Conservation (phyloP, 2,888 invertebrate species). For the Epiblema foenella region DNA sequence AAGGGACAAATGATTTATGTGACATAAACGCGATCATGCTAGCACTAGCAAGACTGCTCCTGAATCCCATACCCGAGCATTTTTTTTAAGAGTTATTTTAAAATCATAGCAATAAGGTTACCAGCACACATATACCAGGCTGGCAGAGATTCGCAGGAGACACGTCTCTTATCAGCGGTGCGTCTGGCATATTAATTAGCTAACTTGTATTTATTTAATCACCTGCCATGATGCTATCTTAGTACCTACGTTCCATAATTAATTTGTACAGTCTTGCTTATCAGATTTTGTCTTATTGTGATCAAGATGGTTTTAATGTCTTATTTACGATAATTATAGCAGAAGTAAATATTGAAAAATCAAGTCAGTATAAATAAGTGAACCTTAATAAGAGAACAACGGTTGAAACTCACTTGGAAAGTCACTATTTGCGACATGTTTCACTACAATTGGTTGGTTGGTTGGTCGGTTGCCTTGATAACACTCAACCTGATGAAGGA, state of each 20-base stretch:
- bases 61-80: too few species aligned
- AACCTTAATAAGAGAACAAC: too few species aligned
- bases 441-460: too few species aligned
- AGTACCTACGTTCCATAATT: constrained; percentile 69
- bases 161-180: constrained; percentile 70
- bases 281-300: constrained; percentile 55
- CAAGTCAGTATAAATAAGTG: neutral
- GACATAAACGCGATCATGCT: too few species aligned
- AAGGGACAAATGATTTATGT: too few species aligned
- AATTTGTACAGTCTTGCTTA: constrained; percentile 68
- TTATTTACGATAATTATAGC: constrained; percentile 2
- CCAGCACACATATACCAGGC: constrained; percentile 64
- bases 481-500: too few species aligned
- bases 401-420: too few species aligned
- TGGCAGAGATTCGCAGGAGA: constrained; percentile 68
- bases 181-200: constrained; percentile 83
- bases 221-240: constrained; percentile 79
- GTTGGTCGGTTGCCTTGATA: too few species aligned
- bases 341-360: neutral
- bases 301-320: constrained; percentile 49
- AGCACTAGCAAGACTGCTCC: too few species aligned
- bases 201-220: constrained; percentile 82
- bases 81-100: constrained; percentile 46
- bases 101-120: constrained; percentile 70
- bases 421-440: too few species aligned